phyloP scores from a whole-genome alignment of 2,888 invertebrate genomes.

The Philereme vetulata region DNA sequence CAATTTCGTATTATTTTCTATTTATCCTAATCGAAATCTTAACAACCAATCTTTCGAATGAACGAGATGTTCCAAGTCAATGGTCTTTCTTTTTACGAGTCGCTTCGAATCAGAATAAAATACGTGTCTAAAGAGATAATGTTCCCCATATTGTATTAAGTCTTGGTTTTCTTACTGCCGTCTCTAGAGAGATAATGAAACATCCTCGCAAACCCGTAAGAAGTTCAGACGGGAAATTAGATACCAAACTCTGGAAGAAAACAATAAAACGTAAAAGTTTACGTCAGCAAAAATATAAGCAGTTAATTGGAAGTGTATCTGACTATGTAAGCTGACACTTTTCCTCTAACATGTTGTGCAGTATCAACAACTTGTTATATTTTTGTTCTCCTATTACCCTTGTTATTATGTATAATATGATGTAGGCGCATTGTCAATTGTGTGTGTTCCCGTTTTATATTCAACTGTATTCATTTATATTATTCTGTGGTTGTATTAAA shows the following conservation, averaged over 20 bases:
- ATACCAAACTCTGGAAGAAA: conserved; percentile 21
- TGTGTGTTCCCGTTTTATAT: background rate
- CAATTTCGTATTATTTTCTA: background rate
- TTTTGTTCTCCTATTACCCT: background rate
- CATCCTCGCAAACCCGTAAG: conserved; percentile 1
- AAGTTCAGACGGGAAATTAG: conserved; percentile 26
- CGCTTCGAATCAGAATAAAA: background rate
- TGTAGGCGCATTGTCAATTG: background rate
- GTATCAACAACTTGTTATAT: background rate
- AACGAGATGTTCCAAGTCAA: background rate
- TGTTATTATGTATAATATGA: background rate
- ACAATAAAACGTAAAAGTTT: conserved; percentile 28
- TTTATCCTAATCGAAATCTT: conserved; percentile 1
- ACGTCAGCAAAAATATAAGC: conserved; percentile 14
- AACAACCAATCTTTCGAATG: background rate
- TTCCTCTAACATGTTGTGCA: background rate
- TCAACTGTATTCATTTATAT: background rate
- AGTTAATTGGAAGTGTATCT: background rate
- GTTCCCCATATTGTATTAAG: background rate
- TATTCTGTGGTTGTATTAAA: background rate
- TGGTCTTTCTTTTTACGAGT: background rate
- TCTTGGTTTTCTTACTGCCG: conserved; percentile 1
- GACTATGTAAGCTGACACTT: background rate
- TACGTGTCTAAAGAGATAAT: background rate
- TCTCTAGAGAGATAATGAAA: conserved; percentile 23